Evolutionary conservation across 2,888 invertebrate species (phyloP).

Genomic region (Drosophila suboccidentalis): DNA sequence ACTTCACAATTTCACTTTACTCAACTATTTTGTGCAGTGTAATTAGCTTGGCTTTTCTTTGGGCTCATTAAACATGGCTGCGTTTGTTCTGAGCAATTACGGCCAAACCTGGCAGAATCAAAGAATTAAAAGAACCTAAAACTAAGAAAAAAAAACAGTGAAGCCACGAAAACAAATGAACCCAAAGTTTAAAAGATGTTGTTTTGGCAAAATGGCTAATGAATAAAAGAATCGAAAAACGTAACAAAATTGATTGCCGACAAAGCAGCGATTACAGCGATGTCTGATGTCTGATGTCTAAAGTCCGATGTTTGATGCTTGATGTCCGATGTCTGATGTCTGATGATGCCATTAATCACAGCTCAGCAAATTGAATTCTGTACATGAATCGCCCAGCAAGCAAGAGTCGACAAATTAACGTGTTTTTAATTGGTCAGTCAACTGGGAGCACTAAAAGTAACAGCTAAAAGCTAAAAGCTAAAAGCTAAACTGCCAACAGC

Average conservation of each 20-base stretch:
- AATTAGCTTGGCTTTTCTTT: conserved; percentile 19
- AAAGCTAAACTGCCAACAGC: conserved; percentile 30
- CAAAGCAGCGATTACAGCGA: conserved; percentile 38
- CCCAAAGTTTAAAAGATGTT: background rate
- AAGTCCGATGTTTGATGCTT: conserved; percentile 8
- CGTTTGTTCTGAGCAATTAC: conserved; percentile 55
- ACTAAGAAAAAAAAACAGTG: conserved; percentile 1
- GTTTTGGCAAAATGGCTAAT: conserved; percentile 21
- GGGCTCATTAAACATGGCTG: conserved; percentile 62
- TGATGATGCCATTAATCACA: conserved; percentile 62
- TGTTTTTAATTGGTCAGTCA: conserved; percentile 68
- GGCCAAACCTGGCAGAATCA: conserved; percentile 26
- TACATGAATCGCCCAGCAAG: conserved; percentile 43
- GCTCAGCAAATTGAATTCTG: conserved; percentile 72
- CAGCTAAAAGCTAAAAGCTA: conserved; percentile 49
- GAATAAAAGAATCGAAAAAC: conserved; percentile 18
- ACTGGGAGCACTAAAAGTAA: conserved; percentile 56
- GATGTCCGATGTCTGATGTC: conserved; percentile 9
- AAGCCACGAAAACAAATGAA: conserved; percentile 8
- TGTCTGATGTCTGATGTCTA: conserved; percentile 11
- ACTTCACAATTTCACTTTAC: background rate
- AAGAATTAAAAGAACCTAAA: conserved; percentile 20
- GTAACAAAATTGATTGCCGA: conserved; percentile 53
- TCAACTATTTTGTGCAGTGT: conserved; percentile 35
- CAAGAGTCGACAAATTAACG: conserved; percentile 75